Evolutionary conservation across 2,797 vertebrate genomes (phyloP), one percentile per base, ranked within the genome.

Genomic region (Discoglossus pictus): DNA sequence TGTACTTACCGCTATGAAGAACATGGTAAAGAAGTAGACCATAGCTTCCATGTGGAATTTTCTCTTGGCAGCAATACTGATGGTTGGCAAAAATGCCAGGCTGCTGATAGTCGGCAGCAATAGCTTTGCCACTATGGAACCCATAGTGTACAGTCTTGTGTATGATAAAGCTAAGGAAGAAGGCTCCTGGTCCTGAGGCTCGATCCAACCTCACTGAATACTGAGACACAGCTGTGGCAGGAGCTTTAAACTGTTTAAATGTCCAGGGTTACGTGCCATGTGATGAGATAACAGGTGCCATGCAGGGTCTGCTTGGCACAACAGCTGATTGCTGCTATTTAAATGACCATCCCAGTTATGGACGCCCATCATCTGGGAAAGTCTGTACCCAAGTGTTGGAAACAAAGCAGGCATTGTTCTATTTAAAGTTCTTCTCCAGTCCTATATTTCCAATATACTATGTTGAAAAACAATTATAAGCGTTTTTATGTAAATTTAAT

Each of bases 11-110:
- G 90, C 91, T 6, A 84, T 86, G 31, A 99, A 99, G 87, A 99
- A 99, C 91, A 93, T 98, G 74, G 94, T 98, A 88, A 99, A 99
- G 83, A 98, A 95, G 78, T 97, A 99, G 69, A 98, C 93, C 97
- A 99, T 99, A 70, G 97, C 94, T 79, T 99, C 97, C 92, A 97
- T 95, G 87, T 99, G 95, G 82, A 99, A 99, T 7, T 92, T 92
- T 52, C 97, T 83, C 80, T 93, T 96, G 80, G 95, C 86, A 0
- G 97, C 97, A 0, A 98, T 84, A 50, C 95, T 97, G 88, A 91
- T 83, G 1, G 91, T 81, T 11, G 96, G 96, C 47, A 98, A 88
- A 68, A 97, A 90, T 59, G 92, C 96, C 87, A 98, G 82, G 80
- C 92, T 94, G 90, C 96, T 99, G 65, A 97, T 69, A 1, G 94